Evolutionary conservation across 2,113 vertebrate species (phyloP).

Genomic region (Heterotilapia buettikoferi): DNA sequence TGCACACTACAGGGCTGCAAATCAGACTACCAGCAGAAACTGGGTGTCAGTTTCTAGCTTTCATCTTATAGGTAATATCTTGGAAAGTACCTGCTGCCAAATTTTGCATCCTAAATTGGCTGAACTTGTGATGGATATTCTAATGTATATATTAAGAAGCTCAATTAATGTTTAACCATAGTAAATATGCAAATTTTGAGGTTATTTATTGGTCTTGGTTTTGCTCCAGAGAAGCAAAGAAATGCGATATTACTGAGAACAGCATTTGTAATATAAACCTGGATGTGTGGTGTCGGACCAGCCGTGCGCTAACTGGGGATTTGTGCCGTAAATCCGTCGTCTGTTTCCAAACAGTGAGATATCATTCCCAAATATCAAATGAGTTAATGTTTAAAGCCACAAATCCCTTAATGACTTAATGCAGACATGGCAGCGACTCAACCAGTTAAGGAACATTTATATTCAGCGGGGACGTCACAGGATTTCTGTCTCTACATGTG

Average conservation of each 20-base stretch:
- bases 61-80: not conserved
- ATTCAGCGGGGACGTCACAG: not conserved
- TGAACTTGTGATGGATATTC: not conserved
- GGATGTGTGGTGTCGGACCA: not conserved
- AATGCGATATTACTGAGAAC: not conserved
- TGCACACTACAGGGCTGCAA: not conserved
- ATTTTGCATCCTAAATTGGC: not conserved
- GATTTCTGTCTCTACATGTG: not conserved
- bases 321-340: slow-evolving; percentile 25
- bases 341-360: slow-evolving; percentile 34
- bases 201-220: not conserved
- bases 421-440: not conserved
- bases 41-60: not conserved
- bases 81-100: not conserved
- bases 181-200: not conserved
- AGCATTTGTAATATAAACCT: not conserved
- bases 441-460: not conserved
- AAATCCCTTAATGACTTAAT: slow-evolving; percentile 43
- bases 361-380: slow-evolving; percentile 23
- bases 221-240: not conserved
- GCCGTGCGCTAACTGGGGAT: slow-evolving; percentile 36
- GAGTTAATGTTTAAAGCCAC: slow-evolving; percentile 22
- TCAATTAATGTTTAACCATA: not conserved
- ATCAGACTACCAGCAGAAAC: not conserved
- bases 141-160: not conserved